These are phyloP conservation scores for Moxostoma hubbsi DNA, from an alignment of 2,797 vertebrate genomes.

Conservation along the genomic window DNA sequence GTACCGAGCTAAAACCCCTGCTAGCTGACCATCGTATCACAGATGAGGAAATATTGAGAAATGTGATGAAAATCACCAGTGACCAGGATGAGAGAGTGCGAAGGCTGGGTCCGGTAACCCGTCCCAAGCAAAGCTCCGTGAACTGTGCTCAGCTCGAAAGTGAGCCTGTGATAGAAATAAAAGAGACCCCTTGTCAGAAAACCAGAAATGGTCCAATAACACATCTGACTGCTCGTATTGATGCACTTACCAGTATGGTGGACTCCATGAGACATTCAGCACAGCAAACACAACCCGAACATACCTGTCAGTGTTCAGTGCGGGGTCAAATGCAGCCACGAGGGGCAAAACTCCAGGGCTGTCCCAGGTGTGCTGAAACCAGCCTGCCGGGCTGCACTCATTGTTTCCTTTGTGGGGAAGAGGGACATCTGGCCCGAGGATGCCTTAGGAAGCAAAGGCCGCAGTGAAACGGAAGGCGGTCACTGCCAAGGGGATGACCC, in stretches of 20 bases:
- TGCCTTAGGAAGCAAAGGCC: not conserved
- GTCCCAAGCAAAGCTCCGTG: not conserved
- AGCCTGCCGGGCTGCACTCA: no score
- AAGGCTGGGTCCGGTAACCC: slow-evolving; percentile 21
- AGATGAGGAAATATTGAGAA: slow-evolving; percentile 43
- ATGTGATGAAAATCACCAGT: slow-evolving; percentile 53
- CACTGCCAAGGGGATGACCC: slow-evolving; percentile 43
- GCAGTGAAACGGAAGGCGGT: slow-evolving; percentile 29
- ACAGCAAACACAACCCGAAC: not conserved
- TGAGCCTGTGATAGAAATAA: not conserved
- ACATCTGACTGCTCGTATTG: slow-evolving; percentile 35
- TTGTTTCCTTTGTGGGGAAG: no score
- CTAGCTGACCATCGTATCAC: slow-evolving; percentile 20
- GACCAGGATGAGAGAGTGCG: slow-evolving; percentile 50
- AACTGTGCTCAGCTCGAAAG: not conserved
- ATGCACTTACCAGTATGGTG: slow-evolving; percentile 41
- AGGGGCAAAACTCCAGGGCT: no score
- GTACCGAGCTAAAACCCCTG: no score
- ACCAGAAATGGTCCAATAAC: not conserved
- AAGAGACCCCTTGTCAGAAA: not conserved
- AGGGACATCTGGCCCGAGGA: slow-evolving; percentile 2
- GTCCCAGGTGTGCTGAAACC: no score
- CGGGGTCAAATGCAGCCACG: no score
- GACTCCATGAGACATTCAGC: slow-evolving; percentile 19
- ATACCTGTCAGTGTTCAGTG: no score